Percentiles rank a stretch among this genome's conserved stretches.
Conservation (phyloP, 2,888 invertebrate genomes). For the Scaptomyza polygonia region DNA sequence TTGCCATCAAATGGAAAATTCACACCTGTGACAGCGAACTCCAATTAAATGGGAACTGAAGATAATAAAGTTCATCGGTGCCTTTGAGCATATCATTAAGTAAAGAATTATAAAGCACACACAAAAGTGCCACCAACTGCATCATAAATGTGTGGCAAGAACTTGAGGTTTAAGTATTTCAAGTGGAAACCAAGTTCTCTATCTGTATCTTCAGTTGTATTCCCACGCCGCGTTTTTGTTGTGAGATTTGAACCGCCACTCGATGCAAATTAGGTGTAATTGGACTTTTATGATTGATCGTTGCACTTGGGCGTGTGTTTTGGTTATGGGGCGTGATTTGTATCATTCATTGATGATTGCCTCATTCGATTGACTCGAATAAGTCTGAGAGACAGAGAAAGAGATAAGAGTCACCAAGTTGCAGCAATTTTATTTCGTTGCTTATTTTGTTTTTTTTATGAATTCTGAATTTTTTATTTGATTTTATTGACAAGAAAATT, state of each 20-base stretch:
- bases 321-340: constrained; percentile 9
- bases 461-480: too few species aligned
- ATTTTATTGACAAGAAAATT: too few species aligned
- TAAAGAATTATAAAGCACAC: constrained; percentile 38
- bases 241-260: constrained; percentile 43
- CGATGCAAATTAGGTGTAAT: constrained; percentile 69
- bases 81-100: constrained; percentile 41
- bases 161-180: not conserved
- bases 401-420: not conserved
- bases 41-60: not conserved
- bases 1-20: constrained; percentile 43
- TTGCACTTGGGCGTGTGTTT: constrained; percentile 11
- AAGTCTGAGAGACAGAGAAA: not conserved
- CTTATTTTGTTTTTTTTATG: not conserved
- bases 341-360: constrained; percentile 7
- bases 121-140: constrained; percentile 34
- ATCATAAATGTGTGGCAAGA: constrained; percentile 5
- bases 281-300: constrained; percentile 56
- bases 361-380: constrained; percentile 3
- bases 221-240: constrained; percentile 57
- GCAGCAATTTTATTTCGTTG: not conserved
- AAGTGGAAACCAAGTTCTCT: not conserved
- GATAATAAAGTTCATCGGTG: constrained; percentile 7
- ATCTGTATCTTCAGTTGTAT: constrained; percentile 32
- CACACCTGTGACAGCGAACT: constrained; percentile 59